These are phyloP conservation scores for Dendropsophus ebraccatus DNA, from an alignment of 2,113 vertebrate genomes.

Conservation along the genomic window DNA sequence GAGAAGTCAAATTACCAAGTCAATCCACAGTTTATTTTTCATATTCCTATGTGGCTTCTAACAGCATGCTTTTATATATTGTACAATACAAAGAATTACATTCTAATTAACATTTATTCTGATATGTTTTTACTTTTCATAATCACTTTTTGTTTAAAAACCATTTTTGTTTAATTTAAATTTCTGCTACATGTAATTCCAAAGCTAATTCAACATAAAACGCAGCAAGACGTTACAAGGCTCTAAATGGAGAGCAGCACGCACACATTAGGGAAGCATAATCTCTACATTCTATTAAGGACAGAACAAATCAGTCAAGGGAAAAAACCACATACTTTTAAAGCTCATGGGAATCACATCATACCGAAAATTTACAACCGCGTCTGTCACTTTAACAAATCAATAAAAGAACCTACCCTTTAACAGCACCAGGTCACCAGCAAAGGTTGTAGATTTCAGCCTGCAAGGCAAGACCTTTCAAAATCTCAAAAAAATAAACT, in stretches of 20 bases:
- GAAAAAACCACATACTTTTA: constrained; percentile 57
- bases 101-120: neutral
- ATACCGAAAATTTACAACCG: constrained; percentile 72
- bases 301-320: constrained; percentile 65
- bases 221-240: neutral
- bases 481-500: constrained; percentile 72
- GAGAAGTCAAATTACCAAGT: neutral
- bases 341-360: constrained; percentile 66
- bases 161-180: constrained; percentile 14
- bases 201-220: neutral
- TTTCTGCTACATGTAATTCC: constrained; percentile 6
- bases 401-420: constrained; percentile 69
- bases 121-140: constrained; percentile 11
- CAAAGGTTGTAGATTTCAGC: constrained; percentile 65
- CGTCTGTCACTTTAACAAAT: constrained; percentile 78
- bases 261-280: constrained; percentile 6
- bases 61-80: neutral
- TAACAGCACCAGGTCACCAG: constrained; percentile 67
- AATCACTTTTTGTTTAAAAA: constrained; percentile 21
- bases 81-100: neutral
- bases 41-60: neutral
- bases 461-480: constrained; percentile 71
- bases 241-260: constrained; percentile 2
- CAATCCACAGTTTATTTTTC: neutral
- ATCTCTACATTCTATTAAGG: constrained; percentile 59